Conservation (phyloP, 2,888 invertebrate genomes). For the Syrista parreyssii region DNA sequence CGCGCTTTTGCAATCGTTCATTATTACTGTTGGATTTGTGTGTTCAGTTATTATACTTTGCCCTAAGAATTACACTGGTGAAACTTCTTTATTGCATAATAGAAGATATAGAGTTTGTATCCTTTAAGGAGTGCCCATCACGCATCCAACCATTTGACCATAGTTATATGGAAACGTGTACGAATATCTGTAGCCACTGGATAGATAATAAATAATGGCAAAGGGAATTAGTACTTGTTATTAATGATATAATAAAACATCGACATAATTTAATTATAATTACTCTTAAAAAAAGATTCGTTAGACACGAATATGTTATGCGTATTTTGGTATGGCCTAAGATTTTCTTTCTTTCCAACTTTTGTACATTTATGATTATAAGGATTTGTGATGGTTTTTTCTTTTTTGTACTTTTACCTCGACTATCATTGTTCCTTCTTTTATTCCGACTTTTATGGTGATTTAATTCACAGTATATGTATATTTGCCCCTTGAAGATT, state of each 20-base stretch:
- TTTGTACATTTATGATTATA: neutral
- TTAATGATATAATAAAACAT: neutral
- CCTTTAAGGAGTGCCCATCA: slow-evolving; percentile 31
- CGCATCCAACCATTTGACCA: slow-evolving; percentile 14
- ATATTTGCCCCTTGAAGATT: slow-evolving; percentile 18
- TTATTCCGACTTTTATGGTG: neutral
- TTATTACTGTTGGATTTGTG: neutral
- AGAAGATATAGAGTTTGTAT: slow-evolving; percentile 27
- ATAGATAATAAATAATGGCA: neutral
- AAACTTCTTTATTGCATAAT: slow-evolving; percentile 32
- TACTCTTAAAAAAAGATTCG: neutral
- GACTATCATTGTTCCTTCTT: neutral
- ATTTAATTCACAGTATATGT: slow-evolving; percentile 26
- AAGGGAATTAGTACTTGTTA: neutral
- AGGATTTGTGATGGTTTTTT: neutral
- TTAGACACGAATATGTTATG: neutral
- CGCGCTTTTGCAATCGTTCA: neutral
- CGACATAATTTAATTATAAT: neutral
- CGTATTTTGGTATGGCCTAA: neutral
- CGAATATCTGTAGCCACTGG: neutral
- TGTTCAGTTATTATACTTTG: neutral
- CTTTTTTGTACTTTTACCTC: neutral
- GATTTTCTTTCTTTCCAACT: neutral
- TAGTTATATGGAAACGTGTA: slow-evolving; percentile 3
- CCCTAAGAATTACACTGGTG: neutral